Percentiles rank a stretch among this genome's conserved stretches.
Evolutionary conservation across 2,888 invertebrate genomes (phyloP).

Genomic region (Drosophila imparisetae): DNA sequence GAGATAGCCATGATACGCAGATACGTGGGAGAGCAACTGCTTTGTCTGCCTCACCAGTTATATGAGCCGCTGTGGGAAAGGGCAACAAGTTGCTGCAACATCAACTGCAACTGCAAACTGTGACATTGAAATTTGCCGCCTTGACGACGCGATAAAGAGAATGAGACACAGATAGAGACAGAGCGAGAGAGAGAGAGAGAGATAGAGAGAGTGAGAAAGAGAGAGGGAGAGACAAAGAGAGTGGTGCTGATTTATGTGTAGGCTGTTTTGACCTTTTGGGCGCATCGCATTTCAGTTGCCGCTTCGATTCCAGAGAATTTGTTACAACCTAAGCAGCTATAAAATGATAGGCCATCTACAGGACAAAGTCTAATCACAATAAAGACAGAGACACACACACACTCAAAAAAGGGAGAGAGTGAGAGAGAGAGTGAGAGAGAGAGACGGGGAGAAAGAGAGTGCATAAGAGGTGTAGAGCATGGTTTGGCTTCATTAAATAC

Average conservation of each 20-base stretch:
- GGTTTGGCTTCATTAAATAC: constrained; percentile 66
- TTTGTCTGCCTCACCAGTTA: constrained; percentile 14
- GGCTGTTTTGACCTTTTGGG: constrained; percentile 60
- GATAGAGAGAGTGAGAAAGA: not conserved
- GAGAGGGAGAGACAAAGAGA: not conserved
- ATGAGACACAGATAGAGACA: not conserved
- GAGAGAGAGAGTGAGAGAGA: not conserved
- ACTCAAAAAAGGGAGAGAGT: not conserved
- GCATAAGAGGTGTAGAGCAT: not conserved
- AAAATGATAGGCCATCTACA: constrained; percentile 59
- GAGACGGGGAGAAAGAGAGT: not conserved
- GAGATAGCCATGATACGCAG: constrained; percentile 4
- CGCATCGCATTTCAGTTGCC: constrained; percentile 65
- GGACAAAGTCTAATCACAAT: constrained; percentile 43
- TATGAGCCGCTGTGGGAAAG: constrained; percentile 33
- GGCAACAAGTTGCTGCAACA: constrained; percentile 44
- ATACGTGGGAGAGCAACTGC: not conserved
- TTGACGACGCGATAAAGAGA: not conserved
- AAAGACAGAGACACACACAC: constrained; percentile 5
- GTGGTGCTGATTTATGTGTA: constrained; percentile 53
- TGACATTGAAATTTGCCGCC: constrained; percentile 53
- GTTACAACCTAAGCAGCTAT: constrained; percentile 21
- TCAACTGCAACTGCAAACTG: constrained; percentile 19
- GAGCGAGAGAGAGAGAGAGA: not conserved
- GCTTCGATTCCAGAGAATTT: constrained; percentile 48